Conservation (phyloP, 1,140 invertebrate genomes). For the Aphaenogaster rudis region DNA sequence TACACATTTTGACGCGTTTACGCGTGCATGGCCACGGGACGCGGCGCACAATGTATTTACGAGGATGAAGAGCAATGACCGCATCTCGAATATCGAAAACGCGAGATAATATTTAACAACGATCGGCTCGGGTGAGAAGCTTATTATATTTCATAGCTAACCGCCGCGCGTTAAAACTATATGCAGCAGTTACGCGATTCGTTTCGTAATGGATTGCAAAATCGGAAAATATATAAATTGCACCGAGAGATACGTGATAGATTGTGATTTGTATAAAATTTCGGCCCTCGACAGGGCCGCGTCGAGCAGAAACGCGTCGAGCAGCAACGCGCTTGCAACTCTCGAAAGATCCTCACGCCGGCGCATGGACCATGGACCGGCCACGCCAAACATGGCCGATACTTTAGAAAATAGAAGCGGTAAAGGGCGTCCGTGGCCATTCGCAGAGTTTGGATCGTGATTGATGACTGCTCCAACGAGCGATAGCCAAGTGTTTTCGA, state of each 20-base stretch:
- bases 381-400: slow-evolving; percentile 66
- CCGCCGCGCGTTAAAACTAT: slow-evolving; percentile 19
- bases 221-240: neutral
- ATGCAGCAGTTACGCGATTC: neutral
- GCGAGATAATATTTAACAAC: slow-evolving; percentile 49
- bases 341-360: slow-evolving; percentile 1
- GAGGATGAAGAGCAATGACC: slow-evolving; percentile 49
- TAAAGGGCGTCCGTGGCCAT: slow-evolving; percentile 71
- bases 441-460: slow-evolving; percentile 77
- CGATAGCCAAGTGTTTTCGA: slow-evolving; percentile 81
- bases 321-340: neutral
- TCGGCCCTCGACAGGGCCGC: neutral
- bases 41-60: slow-evolving; percentile 30
- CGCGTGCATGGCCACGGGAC: neutral
- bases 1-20: slow-evolving; percentile 46
- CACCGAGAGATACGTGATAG: too few relatives aligned
- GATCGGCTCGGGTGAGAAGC: slow-evolving; percentile 55
- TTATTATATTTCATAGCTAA: slow-evolving; percentile 48
- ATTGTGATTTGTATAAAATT: neutral
- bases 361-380: slow-evolving; percentile 50
- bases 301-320: neutral
- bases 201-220: neutral
- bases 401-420: slow-evolving; percentile 74
- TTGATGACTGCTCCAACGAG: slow-evolving; percentile 80
- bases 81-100: slow-evolving; percentile 42